These are phyloP conservation scores for Antheraea yamamai DNA, from an alignment of 2,888 invertebrate genomes.

Conservation along the genomic window DNA sequence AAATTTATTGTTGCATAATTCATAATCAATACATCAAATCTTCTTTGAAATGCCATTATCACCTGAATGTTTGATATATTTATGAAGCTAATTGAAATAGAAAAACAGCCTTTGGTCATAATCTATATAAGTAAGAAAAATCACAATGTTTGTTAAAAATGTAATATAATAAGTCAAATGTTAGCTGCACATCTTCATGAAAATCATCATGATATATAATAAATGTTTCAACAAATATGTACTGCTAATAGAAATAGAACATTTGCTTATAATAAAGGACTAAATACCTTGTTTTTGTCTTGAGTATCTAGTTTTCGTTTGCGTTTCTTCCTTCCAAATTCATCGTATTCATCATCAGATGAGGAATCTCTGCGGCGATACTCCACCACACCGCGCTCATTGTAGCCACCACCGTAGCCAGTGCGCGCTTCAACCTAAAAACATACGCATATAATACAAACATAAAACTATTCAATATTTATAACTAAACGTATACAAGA, in stretches of 20 bases:
- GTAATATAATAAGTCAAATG: background rate
- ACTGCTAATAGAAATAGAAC: background rate
- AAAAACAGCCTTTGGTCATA: slow-evolving; percentile 18
- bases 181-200: background rate
- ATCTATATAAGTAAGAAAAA: slow-evolving; percentile 3
- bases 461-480: slow-evolving; percentile 7
- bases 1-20: slow-evolving; percentile 57
- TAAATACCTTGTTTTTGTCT: slow-evolving; percentile 52
- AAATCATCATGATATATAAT: background rate
- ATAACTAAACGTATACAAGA: background rate
- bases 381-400: slow-evolving; percentile 97
- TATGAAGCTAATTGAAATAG: slow-evolving; percentile 36
- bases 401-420: slow-evolving; percentile 95
- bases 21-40: slow-evolving; percentile 67
- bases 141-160: background rate
- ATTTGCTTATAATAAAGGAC: slow-evolving; percentile 21
- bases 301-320: slow-evolving; percentile 60
- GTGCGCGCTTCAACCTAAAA: slow-evolving; percentile 86
- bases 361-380: slow-evolving; percentile 94
- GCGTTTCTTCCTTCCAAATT: slow-evolving; percentile 89
- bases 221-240: background rate
- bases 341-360: slow-evolving; percentile 98
- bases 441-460: slow-evolving; percentile 15
- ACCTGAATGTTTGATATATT: slow-evolving; percentile 60
- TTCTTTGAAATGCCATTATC: slow-evolving; percentile 74